Evolutionary conservation across 2,888 invertebrate genomes (phyloP), one percentile per base, ranked within the genome.

Genomic region (Hypsopygia costalis): DNA sequence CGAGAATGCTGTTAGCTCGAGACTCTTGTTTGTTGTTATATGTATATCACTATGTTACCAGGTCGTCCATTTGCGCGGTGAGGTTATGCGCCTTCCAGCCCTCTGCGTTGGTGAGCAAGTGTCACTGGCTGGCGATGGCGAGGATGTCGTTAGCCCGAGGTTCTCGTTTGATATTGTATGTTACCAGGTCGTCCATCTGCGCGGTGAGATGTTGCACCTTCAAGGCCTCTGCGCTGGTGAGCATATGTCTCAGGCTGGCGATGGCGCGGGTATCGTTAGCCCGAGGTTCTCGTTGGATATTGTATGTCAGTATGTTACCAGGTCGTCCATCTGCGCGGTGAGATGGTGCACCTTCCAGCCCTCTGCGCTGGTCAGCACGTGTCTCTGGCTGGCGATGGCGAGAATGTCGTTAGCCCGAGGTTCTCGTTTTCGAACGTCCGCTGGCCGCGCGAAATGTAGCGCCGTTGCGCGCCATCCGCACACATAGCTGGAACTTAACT

Each of bases 331-430:
- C 89, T 98, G 97, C 31, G 96, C 94, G 28, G 95, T 95, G 56
- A 98, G 91, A 74, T 97, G 97, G 86, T 95, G 94, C 45, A 98
- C 92, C 86, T 98, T 98, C 98, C 98, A 98, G 0, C 98, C 98
- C 56, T 96, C 95, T 10, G 97, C 93, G 81, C 95, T 96, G 64
- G 96, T 94, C 51, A 95, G 87, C 37, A 97, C 95, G 67, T 95
- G 93, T 51, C 93, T 93, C 77, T 97, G 97, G 79, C 94, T 95
- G 21, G 98, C 96, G 60, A 98, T 90, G 81, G 98, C 97, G 66
- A 94, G 94, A 30, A 98, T 94, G 63, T 82, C 81, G 0, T 69
- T 47, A 0, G 96, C 93, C 46, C 95, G 91, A 47, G 96, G 91
- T 73, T 98, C 98, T 55, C 97, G 96, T 0, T 95, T 93, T 62